A percentile compares a stretch with the other conserved stretches of the same genome.
These are phyloP conservation scores for Drosophila asahinai DNA, from an alignment of 1,140 invertebrate genomes.

Conservation along the genomic window DNA sequence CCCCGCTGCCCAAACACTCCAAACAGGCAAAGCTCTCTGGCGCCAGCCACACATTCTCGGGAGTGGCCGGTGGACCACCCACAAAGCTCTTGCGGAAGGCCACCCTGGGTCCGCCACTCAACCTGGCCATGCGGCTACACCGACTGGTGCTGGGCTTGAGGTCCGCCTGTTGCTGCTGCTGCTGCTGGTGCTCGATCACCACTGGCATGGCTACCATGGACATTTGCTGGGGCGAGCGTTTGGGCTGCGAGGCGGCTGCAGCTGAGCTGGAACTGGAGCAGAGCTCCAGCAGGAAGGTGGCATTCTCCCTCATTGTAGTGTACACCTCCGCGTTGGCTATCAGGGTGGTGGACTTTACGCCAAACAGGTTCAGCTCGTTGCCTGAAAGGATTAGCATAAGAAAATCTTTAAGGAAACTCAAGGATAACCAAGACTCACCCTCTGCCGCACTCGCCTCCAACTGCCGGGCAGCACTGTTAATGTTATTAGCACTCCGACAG, in stretches of 20 bases:
- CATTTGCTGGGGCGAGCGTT: conserved; percentile 86
- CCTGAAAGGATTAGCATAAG: conserved; percentile 23
- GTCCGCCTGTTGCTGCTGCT: conserved; percentile 70
- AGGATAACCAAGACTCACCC: conserved; percentile 4
- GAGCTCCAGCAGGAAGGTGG: conserved; percentile 96
- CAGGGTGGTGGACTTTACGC: conserved; percentile 74
- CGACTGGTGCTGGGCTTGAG: conserved; percentile 82
- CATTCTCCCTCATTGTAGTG: conserved; percentile 94
- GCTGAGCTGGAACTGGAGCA: conserved; percentile 67
- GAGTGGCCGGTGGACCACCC: conserved; percentile 72
- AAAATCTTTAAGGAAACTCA: no score
- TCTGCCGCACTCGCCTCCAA: conserved; percentile 46
- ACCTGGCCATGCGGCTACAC: conserved; percentile 71
- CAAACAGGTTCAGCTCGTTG: conserved; percentile 78
- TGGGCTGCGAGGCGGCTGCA: not conserved
- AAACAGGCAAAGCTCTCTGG: conserved; percentile 92
- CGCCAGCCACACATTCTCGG: conserved; percentile 86
- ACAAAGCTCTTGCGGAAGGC: conserved; percentile 77
- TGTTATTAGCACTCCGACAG: conserved; percentile 85
- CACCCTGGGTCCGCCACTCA: conserved; percentile 57
- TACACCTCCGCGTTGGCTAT: conserved; percentile 84
- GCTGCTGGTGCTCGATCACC: conserved; percentile 87
- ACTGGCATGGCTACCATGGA: conserved; percentile 85
- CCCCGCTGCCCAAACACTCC: conserved; percentile 88
- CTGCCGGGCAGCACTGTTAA: conserved; percentile 60